Evolutionary conservation across 2,113 vertebrate species (phyloP), one percentile per base, ranked within the genome.

Genomic region (Cinclus cinclus): DNA sequence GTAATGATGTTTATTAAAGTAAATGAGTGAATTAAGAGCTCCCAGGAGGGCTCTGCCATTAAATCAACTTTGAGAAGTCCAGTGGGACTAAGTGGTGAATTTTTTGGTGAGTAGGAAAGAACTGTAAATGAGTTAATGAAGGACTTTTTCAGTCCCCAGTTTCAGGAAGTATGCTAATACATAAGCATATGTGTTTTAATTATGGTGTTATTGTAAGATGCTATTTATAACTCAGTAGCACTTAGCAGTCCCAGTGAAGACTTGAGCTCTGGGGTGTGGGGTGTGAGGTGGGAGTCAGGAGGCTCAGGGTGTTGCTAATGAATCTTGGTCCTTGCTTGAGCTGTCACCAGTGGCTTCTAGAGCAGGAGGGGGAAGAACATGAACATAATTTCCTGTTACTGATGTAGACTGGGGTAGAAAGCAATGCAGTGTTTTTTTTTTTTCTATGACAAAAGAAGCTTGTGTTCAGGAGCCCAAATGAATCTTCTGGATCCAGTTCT

Each of bases 51-150:
- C 28, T 90, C 15, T 77, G 14, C 47, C 59, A 23, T 83, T 94
- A 95, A 95, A 85, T 97, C 55, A 83, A 47, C 87, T 87, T 77
- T 68, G 37, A 90, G 58, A 90, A 92, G 58, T 79, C 90, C 71
- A 30, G 15, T 37, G 79, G 79, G 92, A 95, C 56, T 58, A 79
- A 74, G 33, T 60, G 44, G 31, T 75, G 63, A 53, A 24, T 46
- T 69, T 94, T 94, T 77, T 80, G 47, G 30, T 80, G 14, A 41
- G 9, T 10, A 63, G 39, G 39, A 73, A 80, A 74, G 50, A 88
- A 70, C 46, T 91, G 80, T 84, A 83, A 92, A 80, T 83, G 63
- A 56, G 22, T 85, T 92, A 83, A 92, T 74, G 80, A 94, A 88
- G 39, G 50, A 88, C 67, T 83, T 85, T 64, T 76, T 76, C 49